Percentiles rank a stretch among this genome's conserved stretches.
These are phyloP conservation scores for Cartodere bifasciata DNA, from an alignment of 2,888 invertebrate species.

Conservation along the genomic window DNA sequence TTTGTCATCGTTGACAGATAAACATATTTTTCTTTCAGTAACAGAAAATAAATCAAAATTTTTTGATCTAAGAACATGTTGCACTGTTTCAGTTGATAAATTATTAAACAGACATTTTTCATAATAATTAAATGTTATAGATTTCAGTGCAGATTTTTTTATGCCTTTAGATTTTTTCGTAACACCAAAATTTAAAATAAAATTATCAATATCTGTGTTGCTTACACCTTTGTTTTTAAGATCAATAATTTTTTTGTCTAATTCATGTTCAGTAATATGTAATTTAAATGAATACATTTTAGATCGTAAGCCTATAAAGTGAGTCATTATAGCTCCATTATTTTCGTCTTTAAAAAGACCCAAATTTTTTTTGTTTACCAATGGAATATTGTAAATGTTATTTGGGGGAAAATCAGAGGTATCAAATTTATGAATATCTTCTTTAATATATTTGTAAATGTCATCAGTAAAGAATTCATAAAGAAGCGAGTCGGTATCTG, in stretches of 20 bases:
- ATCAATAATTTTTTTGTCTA: too few species aligned
- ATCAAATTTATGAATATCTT: conserved; percentile 13
- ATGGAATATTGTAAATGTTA: conserved; percentile 9
- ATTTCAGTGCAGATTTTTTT: not conserved
- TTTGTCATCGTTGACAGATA: conserved; percentile 8
- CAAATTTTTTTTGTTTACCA: conserved; percentile 8
- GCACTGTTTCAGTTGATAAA: not conserved
- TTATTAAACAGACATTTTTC: conserved; percentile 4
- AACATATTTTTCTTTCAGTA: conserved; percentile 7
- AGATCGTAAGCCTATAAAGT: conserved; percentile 11
- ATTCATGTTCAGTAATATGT: not conserved
- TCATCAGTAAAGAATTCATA: conserved; percentile 9
- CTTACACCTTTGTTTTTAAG: too few species aligned
- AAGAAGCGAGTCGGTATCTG: conserved; percentile 8
- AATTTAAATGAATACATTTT: conserved; percentile 9
- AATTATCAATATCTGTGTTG: too few species aligned
- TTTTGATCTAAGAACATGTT: conserved; percentile 3
- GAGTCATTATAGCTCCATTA: conserved; percentile 9
- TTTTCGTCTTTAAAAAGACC: conserved; percentile 13
- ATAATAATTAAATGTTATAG: conserved; percentile 8
- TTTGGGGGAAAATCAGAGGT: conserved; percentile 12
- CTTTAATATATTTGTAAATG: conserved; percentile 11
- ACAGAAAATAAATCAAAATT: conserved; percentile 7
- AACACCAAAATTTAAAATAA: too few species aligned
- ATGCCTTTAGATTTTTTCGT: conserved; percentile 7